phyloP scores from a whole-genome alignment of 2,113 vertebrate genomes.

The Hipposideros armiger region DNA sequence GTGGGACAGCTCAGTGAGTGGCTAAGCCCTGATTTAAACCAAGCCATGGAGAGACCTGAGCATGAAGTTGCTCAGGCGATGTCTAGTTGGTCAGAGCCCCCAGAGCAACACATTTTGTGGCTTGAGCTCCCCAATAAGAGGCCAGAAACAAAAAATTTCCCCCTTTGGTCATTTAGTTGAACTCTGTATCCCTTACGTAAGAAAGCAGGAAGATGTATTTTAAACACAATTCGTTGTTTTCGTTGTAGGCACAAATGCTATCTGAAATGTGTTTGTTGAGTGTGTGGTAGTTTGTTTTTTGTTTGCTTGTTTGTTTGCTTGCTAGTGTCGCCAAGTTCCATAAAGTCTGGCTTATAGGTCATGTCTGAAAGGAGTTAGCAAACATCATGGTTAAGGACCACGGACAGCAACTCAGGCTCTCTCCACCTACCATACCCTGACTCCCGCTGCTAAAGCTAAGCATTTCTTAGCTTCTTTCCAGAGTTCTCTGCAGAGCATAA shows the following conservation, averaged over 20 bases:
- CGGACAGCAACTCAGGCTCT: neutral
- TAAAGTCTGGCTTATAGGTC: neutral
- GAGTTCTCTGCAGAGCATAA: neutral
- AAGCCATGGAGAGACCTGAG: neutral
- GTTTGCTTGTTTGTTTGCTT: neutral
- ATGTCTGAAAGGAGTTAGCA: neutral
- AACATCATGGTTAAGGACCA: neutral
- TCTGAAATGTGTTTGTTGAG: neutral
- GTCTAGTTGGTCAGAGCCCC: neutral
- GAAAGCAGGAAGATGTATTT: neutral
- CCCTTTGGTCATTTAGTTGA: neutral
- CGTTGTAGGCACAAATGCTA: neutral
- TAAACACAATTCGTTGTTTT: neutral
- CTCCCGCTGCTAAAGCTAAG: neutral
- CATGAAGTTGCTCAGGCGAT: neutral
- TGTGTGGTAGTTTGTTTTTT: neutral
- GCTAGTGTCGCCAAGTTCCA: neutral
- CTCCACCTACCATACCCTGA: fast-evolving
- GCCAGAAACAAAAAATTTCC: neutral
- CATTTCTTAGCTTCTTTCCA: neutral
- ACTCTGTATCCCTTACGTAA: neutral
- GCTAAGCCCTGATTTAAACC: neutral
- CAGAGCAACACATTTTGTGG: neutral
- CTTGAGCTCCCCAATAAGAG: neutral
- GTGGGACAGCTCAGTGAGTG: neutral